Conservation (phyloP, 2,113 vertebrate genomes). For the Coptodon rendalli region DNA sequence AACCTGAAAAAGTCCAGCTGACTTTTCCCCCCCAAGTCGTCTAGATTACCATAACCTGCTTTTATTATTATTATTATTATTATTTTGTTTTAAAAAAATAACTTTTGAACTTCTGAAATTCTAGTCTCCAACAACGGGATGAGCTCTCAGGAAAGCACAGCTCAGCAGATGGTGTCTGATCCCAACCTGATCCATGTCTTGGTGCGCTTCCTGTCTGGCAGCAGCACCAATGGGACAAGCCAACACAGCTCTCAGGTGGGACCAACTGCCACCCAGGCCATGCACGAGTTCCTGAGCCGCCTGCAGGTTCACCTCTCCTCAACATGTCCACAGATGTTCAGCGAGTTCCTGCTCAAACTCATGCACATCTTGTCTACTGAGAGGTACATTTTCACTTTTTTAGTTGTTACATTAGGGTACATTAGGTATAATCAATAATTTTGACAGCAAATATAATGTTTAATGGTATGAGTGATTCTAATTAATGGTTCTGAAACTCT, state of each 20-base stretch:
- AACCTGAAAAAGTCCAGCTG: not conserved
- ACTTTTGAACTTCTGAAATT: not conserved
- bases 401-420: not conserved
- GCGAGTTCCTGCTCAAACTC: constrained; percentile 95
- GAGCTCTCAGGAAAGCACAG: constrained; percentile 87
- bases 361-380: constrained; percentile 97
- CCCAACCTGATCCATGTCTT: constrained; percentile 91
- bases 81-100: not conserved
- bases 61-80: not conserved
- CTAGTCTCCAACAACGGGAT: constrained; percentile 79
- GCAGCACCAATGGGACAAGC: constrained; percentile 91
- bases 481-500: not conserved
- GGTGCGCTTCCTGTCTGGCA: constrained; percentile 95
- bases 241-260: constrained; percentile 98
- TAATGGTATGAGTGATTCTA: not conserved
- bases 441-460: not conserved
- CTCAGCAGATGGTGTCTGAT: constrained; percentile 95
- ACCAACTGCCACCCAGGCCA: constrained; percentile 97
- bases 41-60: not conserved
- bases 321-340: constrained; percentile 96
- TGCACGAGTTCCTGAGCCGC: constrained; percentile 96
- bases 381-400: constrained; percentile 71
- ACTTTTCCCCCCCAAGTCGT: not conserved
- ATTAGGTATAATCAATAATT: not conserved
- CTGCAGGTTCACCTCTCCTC: constrained; percentile 97